Evolutionary conservation across 2,113 vertebrate genomes (phyloP), one percentile per base, ranked within the genome.

Genomic region (Cyprinodon brontotheroides): DNA sequence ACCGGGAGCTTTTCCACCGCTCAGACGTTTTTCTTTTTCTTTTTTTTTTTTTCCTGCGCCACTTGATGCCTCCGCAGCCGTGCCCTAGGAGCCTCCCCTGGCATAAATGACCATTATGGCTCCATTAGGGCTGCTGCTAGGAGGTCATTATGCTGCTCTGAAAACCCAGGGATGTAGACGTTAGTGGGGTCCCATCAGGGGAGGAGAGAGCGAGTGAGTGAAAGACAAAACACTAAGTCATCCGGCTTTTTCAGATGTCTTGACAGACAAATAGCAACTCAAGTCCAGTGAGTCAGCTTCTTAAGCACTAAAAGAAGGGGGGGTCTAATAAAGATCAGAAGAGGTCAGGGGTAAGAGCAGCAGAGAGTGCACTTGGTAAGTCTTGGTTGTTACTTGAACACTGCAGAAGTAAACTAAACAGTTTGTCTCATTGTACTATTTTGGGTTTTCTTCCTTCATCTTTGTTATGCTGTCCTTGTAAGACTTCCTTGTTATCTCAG

Each of bases 61-160:
- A 78, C 86, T 83, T 8, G 36, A 82, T 77, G 86, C 89, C 85
- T 87, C 82, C 74, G 84, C 75, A 74, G 75, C 84, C 74, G 77
- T 89, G 87, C 89, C 90, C 90, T 88, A 73, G 62, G 77, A 86
- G 88, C 87, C 91, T 90, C 86, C 87, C 86, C 82, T 85, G 80
- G 87, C 86, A 92, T 91, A 92, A 91, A 92, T 82, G 90, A 89
- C 92, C 89, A 91, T 93, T 94, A 94, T 89, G 90, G 86, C 88
- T 91, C 93, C 93, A 92, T 93, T 93, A 94, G 87, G 85, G 83
- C 85, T 76, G 73, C 87, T 92, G 75, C 84, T 77, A 86, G 86
- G 83, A 86, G 91, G 90, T 93, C 84, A 89, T 89, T 91, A 92
- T 90, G 89, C 87, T 82, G 80, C 77, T 78, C 85, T 86, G 83